Evolutionary conservation across 2,113 vertebrate species (phyloP), one percentile per base, ranked within the genome.

Genomic region (Oncorhynchus clarkii): DNA sequence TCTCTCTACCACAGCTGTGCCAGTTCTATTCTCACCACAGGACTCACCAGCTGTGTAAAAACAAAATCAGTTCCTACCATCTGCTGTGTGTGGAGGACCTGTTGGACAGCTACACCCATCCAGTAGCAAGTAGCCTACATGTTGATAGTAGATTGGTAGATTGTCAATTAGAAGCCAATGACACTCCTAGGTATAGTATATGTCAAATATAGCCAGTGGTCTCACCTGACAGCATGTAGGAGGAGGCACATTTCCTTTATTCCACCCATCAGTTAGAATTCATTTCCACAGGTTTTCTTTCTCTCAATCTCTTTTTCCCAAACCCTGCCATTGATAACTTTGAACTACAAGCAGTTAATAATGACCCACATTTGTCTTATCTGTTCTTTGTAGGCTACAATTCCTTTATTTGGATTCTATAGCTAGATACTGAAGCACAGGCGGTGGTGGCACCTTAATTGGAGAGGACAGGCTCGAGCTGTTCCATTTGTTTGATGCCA

Each of bases 21-120:
- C 72, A 76, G 73, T 74, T 70, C 76, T 67, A 60, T 79, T 85
- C 68, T 66, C 72, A 70, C 71, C 60, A 29, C 79, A 60, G 74
- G 49, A 72, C 45, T 75, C 57, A 59, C 81, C 85, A 88, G 85
- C 85, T 87, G 83, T 83, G 80, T 81, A 57, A 77, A 77, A 72
- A 64, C 67, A 62, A 69, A 81, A 79, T 78, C 64, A 83, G 39
- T 75, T 80, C 57, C 16, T 64, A 72, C 79, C 87, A 84, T 90
- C 87, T 88, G 86, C 77, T 78, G 72, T 18, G 51, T 54, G 51
- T 57, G 48, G 79, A 75, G 74, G 75, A 89, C 87, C 67, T 87
- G 88, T 82, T 88, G 80, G 85, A 78, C 76, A 79, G 54, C 34
- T 82, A 82, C 74, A 76, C 6, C 71, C 72, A 67, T 80, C 57